Evolutionary conservation across 2,113 vertebrate genomes (phyloP).

Genomic region (Dasyurus viverrinus): DNA sequence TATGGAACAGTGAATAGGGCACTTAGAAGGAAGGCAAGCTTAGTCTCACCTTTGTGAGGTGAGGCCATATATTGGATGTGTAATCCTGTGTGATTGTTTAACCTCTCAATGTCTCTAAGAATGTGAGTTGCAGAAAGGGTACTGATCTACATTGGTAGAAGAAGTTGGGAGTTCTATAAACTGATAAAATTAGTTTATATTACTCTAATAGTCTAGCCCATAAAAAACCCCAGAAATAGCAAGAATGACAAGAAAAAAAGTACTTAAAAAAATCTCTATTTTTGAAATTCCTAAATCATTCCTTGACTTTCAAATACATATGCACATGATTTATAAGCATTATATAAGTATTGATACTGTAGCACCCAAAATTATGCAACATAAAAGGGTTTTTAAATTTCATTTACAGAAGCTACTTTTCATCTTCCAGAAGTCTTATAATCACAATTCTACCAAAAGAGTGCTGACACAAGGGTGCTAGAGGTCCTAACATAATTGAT

Average conservation of each 20-base stretch:
- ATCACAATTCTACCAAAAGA: conserved; percentile 1
- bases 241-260: conserved; percentile 9
- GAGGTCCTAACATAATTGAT: background rate
- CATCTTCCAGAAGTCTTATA: conserved; percentile 25
- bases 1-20: background rate
- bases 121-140: background rate
- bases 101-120: background rate
- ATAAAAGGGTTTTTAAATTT: background rate
- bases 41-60: background rate
- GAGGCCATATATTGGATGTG: background rate
- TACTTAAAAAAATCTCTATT: background rate
- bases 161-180: background rate
- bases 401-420: conserved; percentile 15
- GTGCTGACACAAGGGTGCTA: background rate
- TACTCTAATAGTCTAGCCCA: background rate
- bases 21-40: background rate
- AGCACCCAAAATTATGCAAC: background rate
- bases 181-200: background rate
- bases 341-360: background rate
- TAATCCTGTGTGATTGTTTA: background rate
- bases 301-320: background rate
- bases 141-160: background rate
- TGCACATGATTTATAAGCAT: background rate
- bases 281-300: conserved; percentile 10
- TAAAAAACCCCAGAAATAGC: background rate